Evolutionary conservation across 2,888 invertebrate genomes (phyloP).

Genomic region (Chaetoderma sp.): DNA sequence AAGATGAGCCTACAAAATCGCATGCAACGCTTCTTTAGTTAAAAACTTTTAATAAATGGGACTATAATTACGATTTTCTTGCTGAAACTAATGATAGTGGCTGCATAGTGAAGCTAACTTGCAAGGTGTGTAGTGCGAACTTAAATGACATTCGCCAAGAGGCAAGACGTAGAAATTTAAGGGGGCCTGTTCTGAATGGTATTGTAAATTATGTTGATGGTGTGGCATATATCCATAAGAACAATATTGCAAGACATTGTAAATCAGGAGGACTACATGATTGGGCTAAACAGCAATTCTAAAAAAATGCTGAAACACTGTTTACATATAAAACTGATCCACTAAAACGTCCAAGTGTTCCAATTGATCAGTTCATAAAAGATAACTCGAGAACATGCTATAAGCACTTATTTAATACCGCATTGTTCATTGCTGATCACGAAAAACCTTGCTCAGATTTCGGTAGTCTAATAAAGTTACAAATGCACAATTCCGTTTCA

Average conservation of each 20-base stretch:
- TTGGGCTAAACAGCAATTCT: not conserved
- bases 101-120: not conserved
- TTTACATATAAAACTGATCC: too few species aligned
- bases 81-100: too few species aligned
- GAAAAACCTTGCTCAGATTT: not conserved
- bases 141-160: not conserved
- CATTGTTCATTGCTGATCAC: not conserved
- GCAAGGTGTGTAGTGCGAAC: not conserved
- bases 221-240: not conserved
- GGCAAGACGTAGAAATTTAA: not conserved
- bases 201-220: not conserved
- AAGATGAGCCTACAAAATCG: too few species aligned
- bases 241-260: not conserved
- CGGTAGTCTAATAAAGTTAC: not conserved
- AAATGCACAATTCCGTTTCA: not conserved
- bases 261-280: not conserved
- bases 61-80: too few species aligned
- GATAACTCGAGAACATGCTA: not conserved
- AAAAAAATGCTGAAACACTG: too few species aligned
- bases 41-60: too few species aligned
- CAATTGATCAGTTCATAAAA: not conserved
- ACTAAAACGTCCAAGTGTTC: too few species aligned
- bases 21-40: too few species aligned
- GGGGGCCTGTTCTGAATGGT: not conserved
- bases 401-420: not conserved